Conservation (phyloP, 1,140 invertebrate species). For the Papilio polytes region DNA sequence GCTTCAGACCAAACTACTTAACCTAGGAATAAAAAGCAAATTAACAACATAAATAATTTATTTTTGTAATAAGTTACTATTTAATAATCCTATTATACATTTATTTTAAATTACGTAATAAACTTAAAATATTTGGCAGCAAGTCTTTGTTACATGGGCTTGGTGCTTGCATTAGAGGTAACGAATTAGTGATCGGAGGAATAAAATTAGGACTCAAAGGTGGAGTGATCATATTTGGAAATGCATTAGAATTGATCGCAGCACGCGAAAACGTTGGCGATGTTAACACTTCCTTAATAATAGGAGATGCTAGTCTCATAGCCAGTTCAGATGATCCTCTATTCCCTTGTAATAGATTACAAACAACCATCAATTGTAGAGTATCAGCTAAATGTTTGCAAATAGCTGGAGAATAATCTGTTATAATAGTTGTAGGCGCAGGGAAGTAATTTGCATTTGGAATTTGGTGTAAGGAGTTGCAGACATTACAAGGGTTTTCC, state of each 20-base stretch:
- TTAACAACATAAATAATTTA: slow-evolving; percentile 34
- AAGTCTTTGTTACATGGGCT: slow-evolving; percentile 24
- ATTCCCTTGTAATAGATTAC: slow-evolving; percentile 63
- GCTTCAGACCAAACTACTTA: background rate
- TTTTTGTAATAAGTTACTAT: slow-evolving; percentile 42
- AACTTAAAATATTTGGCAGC: slow-evolving; percentile 43
- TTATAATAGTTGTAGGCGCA: slow-evolving; percentile 60
- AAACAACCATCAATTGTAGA: slow-evolving; percentile 71
- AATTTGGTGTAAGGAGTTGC: slow-evolving; percentile 41
- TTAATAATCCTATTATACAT: slow-evolving; percentile 34
- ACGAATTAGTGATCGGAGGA: slow-evolving; percentile 39
- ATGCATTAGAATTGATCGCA: slow-evolving; percentile 43
- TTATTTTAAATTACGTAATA: slow-evolving; percentile 41
- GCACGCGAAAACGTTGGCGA: slow-evolving; percentile 55
- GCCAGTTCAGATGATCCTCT: slow-evolving; percentile 54
- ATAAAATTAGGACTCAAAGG: slow-evolving; percentile 41
- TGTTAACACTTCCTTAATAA: slow-evolving; percentile 60
- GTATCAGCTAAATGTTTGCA: slow-evolving; percentile 71
- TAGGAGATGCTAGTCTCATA: slow-evolving; percentile 56
- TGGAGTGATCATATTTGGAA: slow-evolving; percentile 37
- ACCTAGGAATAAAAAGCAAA: background rate
- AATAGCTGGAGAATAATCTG: slow-evolving; percentile 68
- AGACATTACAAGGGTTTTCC: background rate
- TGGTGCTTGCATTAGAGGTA: background rate
- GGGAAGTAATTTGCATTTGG: slow-evolving; percentile 39